A percentile compares a stretch with the other conserved stretches of the same genome.
phyloP scores from a whole-genome alignment of 2,888 invertebrate genomes.

The Hylaea fasciaria region DNA sequence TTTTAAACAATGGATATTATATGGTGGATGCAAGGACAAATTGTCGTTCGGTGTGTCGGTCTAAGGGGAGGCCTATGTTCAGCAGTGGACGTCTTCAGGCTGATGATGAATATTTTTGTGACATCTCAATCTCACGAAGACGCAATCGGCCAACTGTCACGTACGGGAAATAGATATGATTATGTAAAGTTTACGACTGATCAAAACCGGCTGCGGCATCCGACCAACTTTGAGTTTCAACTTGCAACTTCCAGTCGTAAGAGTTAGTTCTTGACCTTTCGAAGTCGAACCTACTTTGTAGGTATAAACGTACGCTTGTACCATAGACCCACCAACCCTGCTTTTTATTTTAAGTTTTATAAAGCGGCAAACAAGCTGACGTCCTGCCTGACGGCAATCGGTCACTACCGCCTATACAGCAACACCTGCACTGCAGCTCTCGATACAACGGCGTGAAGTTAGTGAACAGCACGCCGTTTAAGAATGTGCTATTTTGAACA shows the following conservation, averaged over 20 bases:
- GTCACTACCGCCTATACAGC: too few relatives aligned
- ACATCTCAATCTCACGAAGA: neutral
- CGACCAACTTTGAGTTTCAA: conserved; percentile 44
- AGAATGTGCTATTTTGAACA: too few relatives aligned
- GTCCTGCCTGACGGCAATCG: too few relatives aligned
- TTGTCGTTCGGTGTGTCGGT: too few relatives aligned
- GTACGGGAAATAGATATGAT: conserved; percentile 17
- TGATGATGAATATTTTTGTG: too few relatives aligned
- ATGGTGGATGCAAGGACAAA: too few relatives aligned
- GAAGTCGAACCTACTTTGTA: conserved; percentile 1
- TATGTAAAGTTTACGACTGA: conserved; percentile 32
- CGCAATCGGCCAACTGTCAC: neutral
- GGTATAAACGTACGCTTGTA: neutral
- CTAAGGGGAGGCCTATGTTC: too few relatives aligned
- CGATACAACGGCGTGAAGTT: too few relatives aligned
- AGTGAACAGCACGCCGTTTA: too few relatives aligned
- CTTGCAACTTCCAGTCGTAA: conserved; percentile 20
- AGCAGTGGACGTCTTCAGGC: too few relatives aligned
- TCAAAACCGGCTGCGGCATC: conserved; percentile 39
- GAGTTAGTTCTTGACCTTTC: conserved; percentile 11
- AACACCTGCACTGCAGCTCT: too few relatives aligned
- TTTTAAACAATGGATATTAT: too few relatives aligned
- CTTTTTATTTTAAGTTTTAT: neutral
- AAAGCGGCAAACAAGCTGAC: neutral
- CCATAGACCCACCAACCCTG: neutral